phyloP scores from a whole-genome alignment of 2,888 invertebrate genomes.

The Netelia melanura region DNA sequence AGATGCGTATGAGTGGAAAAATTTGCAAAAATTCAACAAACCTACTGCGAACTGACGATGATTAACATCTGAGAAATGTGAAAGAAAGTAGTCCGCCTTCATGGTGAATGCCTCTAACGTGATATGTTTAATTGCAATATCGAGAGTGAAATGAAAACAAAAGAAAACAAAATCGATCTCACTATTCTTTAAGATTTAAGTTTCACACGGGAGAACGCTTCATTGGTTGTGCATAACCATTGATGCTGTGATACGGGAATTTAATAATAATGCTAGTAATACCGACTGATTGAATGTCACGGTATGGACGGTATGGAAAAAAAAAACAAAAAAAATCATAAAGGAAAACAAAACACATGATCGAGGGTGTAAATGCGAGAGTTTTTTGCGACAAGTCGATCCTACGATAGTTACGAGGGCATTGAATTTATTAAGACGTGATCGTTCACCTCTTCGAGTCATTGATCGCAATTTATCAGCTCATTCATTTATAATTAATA shows the following conservation, averaged over 20 bases:
- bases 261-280: constrained; percentile 42
- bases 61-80: too few species aligned
- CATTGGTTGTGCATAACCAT: constrained; percentile 55
- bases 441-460: constrained; percentile 49
- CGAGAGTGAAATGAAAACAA: constrained; percentile 16
- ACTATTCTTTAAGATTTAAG: constrained; percentile 60
- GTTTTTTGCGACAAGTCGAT: constrained; percentile 30
- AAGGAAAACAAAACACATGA: background rate
- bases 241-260: constrained; percentile 64
- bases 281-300: constrained; percentile 39
- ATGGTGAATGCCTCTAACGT: too few species aligned
- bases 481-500: constrained; percentile 46
- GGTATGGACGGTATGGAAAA: background rate
- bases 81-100: too few species aligned
- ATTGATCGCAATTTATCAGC: constrained; percentile 46
- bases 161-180: constrained; percentile 54
- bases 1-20: too few species aligned
- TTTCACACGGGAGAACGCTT: constrained; percentile 50
- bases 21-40: too few species aligned
- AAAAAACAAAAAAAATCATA: background rate
- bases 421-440: constrained; percentile 51
- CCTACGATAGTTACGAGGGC: constrained; percentile 47
- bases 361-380: constrained; percentile 12
- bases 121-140: constrained; percentile 46
- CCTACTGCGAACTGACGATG: too few species aligned